Conservation (phyloP, 2,797 vertebrate species). For the Tokudaia tokunoshimensis region DNA sequence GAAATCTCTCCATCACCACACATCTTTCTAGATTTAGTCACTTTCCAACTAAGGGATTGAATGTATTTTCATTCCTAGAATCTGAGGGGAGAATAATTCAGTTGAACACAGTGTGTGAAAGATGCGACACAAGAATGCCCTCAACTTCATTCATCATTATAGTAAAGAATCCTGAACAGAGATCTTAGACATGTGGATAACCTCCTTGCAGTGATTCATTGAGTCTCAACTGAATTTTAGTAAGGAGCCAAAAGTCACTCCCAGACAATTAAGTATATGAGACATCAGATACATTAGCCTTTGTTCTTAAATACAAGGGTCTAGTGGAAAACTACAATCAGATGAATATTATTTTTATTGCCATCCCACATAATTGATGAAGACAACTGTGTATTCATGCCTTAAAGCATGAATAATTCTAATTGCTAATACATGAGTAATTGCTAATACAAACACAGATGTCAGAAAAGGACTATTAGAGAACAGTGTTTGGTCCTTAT, state of each 20-base stretch:
- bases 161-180: neutral
- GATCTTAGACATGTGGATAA: neutral
- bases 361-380: neutral
- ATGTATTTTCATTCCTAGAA: neutral
- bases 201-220: neutral
- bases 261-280: neutral
- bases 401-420: neutral
- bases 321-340: neutral
- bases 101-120: neutral
- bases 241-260: neutral
- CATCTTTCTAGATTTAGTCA: neutral
- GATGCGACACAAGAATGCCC: neutral
- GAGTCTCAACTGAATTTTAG: neutral
- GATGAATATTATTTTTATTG: neutral
- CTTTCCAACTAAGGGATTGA: neutral
- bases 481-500: too few relatives aligned
- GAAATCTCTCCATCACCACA: neutral
- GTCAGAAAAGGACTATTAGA: neutral
- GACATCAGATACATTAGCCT: neutral
- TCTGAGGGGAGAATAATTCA: neutral
- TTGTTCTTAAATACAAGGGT: neutral
- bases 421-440: neutral
- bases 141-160: neutral
- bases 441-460: neutral
- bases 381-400: neutral